Evolutionary conservation across 2,797 vertebrate species (phyloP).

Genomic region (Aphelocoma californica): DNA sequence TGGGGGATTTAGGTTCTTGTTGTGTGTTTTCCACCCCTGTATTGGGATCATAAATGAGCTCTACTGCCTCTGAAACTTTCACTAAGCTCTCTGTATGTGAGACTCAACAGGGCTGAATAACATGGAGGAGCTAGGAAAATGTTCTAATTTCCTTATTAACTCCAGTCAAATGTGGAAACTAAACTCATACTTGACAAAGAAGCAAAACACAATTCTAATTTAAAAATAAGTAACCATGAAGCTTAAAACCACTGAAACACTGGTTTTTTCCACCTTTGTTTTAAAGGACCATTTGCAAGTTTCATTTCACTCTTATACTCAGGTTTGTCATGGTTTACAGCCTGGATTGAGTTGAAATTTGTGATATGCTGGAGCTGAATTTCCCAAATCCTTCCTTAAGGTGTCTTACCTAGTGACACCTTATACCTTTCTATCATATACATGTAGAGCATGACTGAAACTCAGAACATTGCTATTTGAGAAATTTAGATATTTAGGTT

Average conservation of each 20-base stretch:
- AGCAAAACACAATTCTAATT: background rate
- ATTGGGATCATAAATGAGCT: background rate
- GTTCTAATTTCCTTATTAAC: background rate
- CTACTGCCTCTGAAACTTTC: background rate
- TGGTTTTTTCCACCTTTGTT: accelerated
- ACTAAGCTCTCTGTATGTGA: background rate
- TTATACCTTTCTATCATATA: background rate
- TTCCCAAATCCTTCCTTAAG: background rate
- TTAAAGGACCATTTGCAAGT: background rate
- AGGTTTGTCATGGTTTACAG: background rate
- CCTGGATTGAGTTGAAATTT: background rate
- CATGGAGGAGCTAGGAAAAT: background rate
- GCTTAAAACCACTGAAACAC: background rate
- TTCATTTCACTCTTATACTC: background rate
- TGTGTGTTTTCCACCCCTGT: background rate
- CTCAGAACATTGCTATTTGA: background rate
- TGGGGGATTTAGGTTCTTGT: background rate
- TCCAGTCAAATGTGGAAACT: background rate
- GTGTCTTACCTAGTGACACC: background rate
- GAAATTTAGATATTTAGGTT: background rate
- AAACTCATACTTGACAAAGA: background rate
- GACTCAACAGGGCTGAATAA: background rate
- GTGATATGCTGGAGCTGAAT: background rate
- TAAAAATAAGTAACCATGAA: background rate
- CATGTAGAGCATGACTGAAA: background rate